Base-by-base conservation (phyloP, 2,888 invertebrate species). In the Euphydryas editha region DNA sequence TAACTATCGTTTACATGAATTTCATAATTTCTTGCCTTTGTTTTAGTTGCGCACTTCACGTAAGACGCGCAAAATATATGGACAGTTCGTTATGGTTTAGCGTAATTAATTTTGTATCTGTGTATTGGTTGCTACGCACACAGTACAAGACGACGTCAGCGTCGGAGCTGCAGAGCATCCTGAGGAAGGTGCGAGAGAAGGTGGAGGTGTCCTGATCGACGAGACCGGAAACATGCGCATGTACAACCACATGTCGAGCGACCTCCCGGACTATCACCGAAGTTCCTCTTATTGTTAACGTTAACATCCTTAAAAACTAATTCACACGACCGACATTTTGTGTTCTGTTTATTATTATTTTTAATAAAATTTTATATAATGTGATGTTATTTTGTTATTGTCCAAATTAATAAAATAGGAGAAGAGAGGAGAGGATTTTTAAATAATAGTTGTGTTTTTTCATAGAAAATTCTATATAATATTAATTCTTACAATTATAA, bases 71-170 rank as follows among this genome's bases (percentile, higher is more conserved):
- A 30, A 30, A 7, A 8, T 30, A 8, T 30, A 30, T 30, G 30
- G 6, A 30, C 6, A 30, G 6, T 30, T 30, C 4, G 30, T 30
- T 1, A 30, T 30, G 8, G 30, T 30, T 2, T 30, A 30, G 17
- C 17, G 17, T 18, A 44, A 46, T 51, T 62, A 47, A 62, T 62
- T 17, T 57, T 64, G 15, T 64, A 69, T 72, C 56, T 68, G 20
- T 67, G 64, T 73, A 71, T 68, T 70, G 73, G 71, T 63, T 42
- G 65, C 67, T 61, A 21, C 62, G 44, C 68, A 68, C 70, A 44
- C 87, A 97, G 97, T 97, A 95, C 88, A 96, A 96, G 87, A 97
- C 96, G 0, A 94, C 95, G 2, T 94, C 96, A 11, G 94, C 95
- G 0, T 95, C 95, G 18, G 97, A 97, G 85, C 88, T 97, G 71